These are phyloP conservation scores for Archegozetes longisetosus DNA, from an alignment of 1,140 invertebrate genomes.

Conservation along the genomic window DNA sequence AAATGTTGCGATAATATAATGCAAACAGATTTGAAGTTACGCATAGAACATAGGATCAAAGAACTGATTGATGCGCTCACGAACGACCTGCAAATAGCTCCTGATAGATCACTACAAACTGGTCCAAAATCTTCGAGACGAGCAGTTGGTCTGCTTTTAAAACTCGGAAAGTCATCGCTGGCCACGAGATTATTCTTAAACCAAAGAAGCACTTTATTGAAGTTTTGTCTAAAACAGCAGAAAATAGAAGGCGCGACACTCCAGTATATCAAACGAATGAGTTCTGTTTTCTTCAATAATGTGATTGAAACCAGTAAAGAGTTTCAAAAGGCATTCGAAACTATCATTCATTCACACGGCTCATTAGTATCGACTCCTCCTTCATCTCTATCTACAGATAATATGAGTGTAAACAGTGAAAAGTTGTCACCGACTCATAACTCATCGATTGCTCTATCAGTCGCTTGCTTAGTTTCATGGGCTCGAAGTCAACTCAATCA, in stretches of 20 bases:
- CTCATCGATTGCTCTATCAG: not conserved
- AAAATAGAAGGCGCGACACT: constrained; percentile 73
- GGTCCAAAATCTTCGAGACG: constrained; percentile 68
- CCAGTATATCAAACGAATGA: constrained; percentile 64
- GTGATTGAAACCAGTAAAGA: constrained; percentile 70
- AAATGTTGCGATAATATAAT: constrained; percentile 17
- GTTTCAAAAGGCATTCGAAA: constrained; percentile 56
- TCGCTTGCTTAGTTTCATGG: constrained; percentile 14
- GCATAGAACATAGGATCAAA: constrained; percentile 55
- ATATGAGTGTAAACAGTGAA: not conserved
- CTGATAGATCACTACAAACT: constrained; percentile 79
- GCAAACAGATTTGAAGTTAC: constrained; percentile 22
- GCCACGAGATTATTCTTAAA: constrained; percentile 72
- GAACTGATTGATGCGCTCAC: constrained; percentile 66
- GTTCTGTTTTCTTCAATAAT: constrained; percentile 70
- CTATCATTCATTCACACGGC: not conserved
- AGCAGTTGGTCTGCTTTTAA: constrained; percentile 69
- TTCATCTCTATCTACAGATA: not conserved
- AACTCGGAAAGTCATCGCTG: constrained; percentile 51
- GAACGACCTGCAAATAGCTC: constrained; percentile 67
- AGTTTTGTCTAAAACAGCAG: constrained; percentile 62
- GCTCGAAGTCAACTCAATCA: constrained; percentile 46
- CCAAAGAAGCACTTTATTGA: constrained; percentile 62
- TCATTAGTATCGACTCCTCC: not conserved
- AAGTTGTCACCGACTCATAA: not conserved